A percentile compares a stretch with the other conserved stretches of the same genome.
These are phyloP conservation scores for Macropus fuliginosus DNA, from an alignment of 2,797 vertebrate genomes.

Conservation along the genomic window DNA sequence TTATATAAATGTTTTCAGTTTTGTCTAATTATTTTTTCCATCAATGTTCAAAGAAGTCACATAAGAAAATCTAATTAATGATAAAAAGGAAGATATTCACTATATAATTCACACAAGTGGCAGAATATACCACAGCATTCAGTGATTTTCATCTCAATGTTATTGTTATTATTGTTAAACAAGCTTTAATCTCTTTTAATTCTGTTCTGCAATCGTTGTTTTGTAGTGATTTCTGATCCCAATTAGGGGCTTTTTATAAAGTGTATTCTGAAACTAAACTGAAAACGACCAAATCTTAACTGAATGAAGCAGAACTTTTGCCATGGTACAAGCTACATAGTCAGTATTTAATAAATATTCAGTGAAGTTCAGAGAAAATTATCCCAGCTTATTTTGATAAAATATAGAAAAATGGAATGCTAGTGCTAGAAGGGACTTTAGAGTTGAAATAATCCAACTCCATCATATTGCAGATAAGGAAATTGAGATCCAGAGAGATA, in stretches of 20 bases:
- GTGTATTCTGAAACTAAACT: neutral
- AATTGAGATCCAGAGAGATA: neutral
- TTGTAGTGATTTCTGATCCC: slow-evolving; percentile 67
- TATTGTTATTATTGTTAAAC: neutral
- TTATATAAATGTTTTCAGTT: neutral
- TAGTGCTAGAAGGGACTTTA: neutral
- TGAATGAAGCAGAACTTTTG: neutral
- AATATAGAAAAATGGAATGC: neutral
- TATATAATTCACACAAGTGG: slow-evolving; percentile 59
- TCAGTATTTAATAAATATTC: neutral
- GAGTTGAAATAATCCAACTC: neutral
- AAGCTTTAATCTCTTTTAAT: slow-evolving; percentile 66
- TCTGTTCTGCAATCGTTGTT: slow-evolving; percentile 59
- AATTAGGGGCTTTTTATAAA: slow-evolving; percentile 18
- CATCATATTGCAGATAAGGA: slow-evolving; percentile 31
- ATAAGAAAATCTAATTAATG: slow-evolving; percentile 45
- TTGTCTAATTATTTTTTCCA: neutral
- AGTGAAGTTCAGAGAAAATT: neutral
- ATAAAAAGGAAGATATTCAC: slow-evolving; percentile 56
- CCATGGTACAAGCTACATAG: neutral
- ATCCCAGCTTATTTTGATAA: neutral
- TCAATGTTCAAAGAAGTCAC: slow-evolving; percentile 37
- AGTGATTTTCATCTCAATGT: slow-evolving; percentile 45
- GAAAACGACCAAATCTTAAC: slow-evolving; percentile 53
- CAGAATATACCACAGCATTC: slow-evolving; percentile 23